These are phyloP conservation scores for Vollenhovia emeryi DNA, from an alignment of 1,140 invertebrate species.

Conservation along the genomic window DNA sequence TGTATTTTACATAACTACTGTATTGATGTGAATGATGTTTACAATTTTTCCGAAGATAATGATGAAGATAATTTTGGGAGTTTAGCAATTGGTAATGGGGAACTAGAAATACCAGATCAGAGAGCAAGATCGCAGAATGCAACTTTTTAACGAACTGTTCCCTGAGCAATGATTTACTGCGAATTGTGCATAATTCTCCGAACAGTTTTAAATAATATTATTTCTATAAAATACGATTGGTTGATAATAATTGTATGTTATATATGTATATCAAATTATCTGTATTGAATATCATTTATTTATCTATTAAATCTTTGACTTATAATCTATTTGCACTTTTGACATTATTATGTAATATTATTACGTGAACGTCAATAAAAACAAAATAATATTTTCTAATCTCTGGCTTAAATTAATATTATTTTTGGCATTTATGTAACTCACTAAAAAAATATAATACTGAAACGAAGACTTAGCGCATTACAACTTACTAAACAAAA, in stretches of 20 bases:
- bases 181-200: neutral
- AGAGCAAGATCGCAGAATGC: neutral
- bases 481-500: too few species aligned
- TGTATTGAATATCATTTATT: neutral
- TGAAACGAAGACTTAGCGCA: neutral
- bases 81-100: neutral
- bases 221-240: neutral
- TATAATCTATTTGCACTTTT: neutral
- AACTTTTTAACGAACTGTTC: neutral
- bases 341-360: neutral
- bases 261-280: neutral
- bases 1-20: conserved; percentile 6
- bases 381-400: neutral
- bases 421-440: too few species aligned
- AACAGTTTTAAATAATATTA: neutral
- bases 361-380: neutral
- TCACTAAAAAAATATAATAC: neutral
- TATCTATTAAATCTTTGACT: neutral
- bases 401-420: too few species aligned
- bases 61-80: neutral
- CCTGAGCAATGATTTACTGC: neutral
- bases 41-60: neutral
- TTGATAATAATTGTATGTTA: neutral
- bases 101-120: neutral
- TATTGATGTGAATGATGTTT: neutral